Conservation (phyloP, 2,797 vertebrate genomes). For the Hipposideros larvatus region DNA sequence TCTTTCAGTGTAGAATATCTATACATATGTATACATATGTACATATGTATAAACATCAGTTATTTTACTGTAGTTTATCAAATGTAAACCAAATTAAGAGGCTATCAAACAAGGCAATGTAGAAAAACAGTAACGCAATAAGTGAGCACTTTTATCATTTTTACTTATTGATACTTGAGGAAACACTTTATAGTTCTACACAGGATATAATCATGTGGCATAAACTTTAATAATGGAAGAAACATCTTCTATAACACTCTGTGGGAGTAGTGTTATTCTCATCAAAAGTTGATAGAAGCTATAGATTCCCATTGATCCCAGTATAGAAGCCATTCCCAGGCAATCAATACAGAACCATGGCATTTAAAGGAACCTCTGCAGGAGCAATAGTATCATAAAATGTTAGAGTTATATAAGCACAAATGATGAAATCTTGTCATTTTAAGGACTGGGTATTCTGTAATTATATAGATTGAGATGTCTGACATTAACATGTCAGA, state of each 20-base stretch:
- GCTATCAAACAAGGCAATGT: neutral
- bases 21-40: too few relatives aligned
- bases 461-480: neutral
- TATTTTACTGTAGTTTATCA: neutral
- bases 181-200: constrained; percentile 2
- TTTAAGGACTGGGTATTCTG: neutral
- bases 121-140: neutral
- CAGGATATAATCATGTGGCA: neutral
- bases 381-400: neutral
- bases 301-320: neutral
- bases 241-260: neutral
- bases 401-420: neutral
- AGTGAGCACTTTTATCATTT: neutral
- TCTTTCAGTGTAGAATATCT: neutral
- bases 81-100: neutral
- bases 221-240: neutral
- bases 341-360: neutral
- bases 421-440: neutral
- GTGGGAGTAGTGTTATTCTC: neutral
- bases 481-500: neutral
- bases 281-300: neutral
- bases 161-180: neutral
- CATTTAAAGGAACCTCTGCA: neutral
- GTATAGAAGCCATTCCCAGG: neutral
- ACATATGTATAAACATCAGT: neutral